These are phyloP conservation scores for Clistopyga incitator DNA, from an alignment of 2,888 invertebrate species.

Conservation along the genomic window DNA sequence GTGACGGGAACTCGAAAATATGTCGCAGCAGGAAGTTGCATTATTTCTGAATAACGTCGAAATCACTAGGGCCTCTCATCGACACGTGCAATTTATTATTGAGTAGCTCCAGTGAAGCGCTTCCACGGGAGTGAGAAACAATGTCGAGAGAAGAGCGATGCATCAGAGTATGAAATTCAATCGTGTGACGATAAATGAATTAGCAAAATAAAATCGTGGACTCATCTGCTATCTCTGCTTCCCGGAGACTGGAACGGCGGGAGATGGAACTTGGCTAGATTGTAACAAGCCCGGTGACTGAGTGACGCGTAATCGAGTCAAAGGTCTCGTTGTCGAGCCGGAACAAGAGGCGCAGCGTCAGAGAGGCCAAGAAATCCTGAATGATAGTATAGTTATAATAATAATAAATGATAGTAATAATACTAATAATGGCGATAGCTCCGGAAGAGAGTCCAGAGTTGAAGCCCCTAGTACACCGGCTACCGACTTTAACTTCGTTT, in stretches of 20 bases:
- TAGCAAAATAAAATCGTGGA: constrained; percentile 44
- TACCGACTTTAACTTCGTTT: constrained; percentile 63
- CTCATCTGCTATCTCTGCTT: constrained; percentile 8
- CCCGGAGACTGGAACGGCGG: constrained; percentile 22
- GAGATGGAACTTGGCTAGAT: constrained; percentile 41
- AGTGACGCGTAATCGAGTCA: constrained; percentile 61
- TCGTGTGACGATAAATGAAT: constrained; percentile 51
- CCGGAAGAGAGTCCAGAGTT: constrained; percentile 4
- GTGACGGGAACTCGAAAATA: neutral
- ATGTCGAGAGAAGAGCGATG: constrained; percentile 29
- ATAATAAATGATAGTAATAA: constrained; percentile 6
- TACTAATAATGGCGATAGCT: constrained; percentile 4
- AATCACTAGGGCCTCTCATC: neutral
- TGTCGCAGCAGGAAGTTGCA: neutral
- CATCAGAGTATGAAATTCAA: constrained; percentile 57
- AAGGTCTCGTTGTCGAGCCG: constrained; percentile 46
- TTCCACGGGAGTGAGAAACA: neutral
- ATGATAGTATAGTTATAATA: constrained; percentile 30
- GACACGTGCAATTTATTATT: neutral
- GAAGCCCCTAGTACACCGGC: neutral
- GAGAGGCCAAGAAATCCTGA: constrained; percentile 13
- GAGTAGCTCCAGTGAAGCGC: neutral
- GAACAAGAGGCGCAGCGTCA: constrained; percentile 20
- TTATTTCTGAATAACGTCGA: neutral
- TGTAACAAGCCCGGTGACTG: constrained; percentile 53